Evolutionary conservation across 1,140 invertebrate genomes (phyloP), one percentile per base, ranked within the genome.

Genomic region (Scylla paramamosain): DNA sequence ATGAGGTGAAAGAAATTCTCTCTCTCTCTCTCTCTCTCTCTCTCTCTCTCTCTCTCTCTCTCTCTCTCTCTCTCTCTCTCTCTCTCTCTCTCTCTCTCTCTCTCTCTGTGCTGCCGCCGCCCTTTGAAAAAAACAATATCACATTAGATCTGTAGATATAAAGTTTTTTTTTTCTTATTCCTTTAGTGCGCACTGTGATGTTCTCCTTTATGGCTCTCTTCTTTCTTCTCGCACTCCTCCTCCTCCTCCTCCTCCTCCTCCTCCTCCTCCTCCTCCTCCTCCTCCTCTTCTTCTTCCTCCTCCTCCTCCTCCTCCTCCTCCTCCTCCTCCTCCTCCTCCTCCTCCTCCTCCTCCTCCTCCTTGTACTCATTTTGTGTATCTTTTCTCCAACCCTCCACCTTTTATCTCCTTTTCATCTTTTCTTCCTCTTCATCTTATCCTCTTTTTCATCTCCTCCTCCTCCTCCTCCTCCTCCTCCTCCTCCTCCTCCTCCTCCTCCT

Each of bases 1-100:
- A 14, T 14, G 28, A 32, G 25, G n/a, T 16, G 10, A 20, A 32
- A 84, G 10, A 84, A 84, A 32, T 89, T 20, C 7, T 46, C 88
- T 32, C 45, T 28, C 88, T 45, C 88, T 14, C 88, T 89, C 45
- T n/a, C 88, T 89, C 88, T 88, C 7, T 46, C 88, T 32, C 45
- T 20, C 88, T 45, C 88, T 14, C 88, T 89, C 45, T n/a, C 88
- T 89, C 88, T 31, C 7, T 46, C 88, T 32, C 45, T 32, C 88
- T 45, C 88, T 14, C 88, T 89, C 45, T n/a, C 88, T 89, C 88
- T 31, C 7, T 46, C 88, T 32, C 45, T 32, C 88, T 45, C 88
- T 14, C 88, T 89, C 45, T n/a, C 88, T 89, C 88, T 39, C 7
- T 46, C 88, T 32, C 45, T 32, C 88, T 45, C 88, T 14, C 88